Conservation (phyloP, 2,113 vertebrate genomes). For the Oncorhynchus mykiss region DNA sequence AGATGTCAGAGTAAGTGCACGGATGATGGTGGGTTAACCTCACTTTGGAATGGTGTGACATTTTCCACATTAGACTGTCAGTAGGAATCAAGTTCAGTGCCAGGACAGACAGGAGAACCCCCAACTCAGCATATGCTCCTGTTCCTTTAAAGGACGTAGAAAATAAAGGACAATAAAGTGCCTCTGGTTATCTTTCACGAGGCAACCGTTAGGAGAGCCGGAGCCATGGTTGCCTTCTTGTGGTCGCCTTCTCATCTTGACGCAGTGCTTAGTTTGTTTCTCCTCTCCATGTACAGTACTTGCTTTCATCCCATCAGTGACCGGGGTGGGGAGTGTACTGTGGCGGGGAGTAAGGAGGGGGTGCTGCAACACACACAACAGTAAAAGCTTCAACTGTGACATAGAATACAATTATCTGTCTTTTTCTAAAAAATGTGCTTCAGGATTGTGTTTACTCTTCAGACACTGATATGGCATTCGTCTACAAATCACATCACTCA, state of each 20-base stretch:
- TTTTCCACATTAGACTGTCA: neutral
- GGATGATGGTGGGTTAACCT: neutral
- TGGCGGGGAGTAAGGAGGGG: constrained; percentile 76
- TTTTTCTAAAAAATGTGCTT: no score
- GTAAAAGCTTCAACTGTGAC: neutral
- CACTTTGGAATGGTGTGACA: constrained; percentile 15
- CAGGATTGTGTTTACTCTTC: no score
- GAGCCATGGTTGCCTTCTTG: constrained; percentile 21
- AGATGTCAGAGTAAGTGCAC: neutral
- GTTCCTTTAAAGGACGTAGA: constrained; percentile 31
- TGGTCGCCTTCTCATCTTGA: constrained; percentile 36
- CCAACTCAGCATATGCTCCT: constrained; percentile 23
- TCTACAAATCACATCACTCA: neutral
- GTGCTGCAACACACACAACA: constrained; percentile 64
- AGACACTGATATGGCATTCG: neutral
- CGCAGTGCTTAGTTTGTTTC: constrained; percentile 45
- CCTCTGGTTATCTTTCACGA: constrained; percentile 41
- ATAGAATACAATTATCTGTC: neutral
- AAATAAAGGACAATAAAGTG: constrained; percentile 50
- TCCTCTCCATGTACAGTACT: neutral
- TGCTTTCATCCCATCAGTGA: constrained; percentile 57
- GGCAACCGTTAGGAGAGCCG: constrained; percentile 34
- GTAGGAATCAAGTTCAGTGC: neutral
- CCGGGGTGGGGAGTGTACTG: constrained; percentile 66
- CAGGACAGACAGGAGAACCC: constrained; percentile 11